These are phyloP conservation scores for Labroides dimidiatus DNA, from an alignment of 2,797 vertebrate species.

Conservation along the genomic window DNA sequence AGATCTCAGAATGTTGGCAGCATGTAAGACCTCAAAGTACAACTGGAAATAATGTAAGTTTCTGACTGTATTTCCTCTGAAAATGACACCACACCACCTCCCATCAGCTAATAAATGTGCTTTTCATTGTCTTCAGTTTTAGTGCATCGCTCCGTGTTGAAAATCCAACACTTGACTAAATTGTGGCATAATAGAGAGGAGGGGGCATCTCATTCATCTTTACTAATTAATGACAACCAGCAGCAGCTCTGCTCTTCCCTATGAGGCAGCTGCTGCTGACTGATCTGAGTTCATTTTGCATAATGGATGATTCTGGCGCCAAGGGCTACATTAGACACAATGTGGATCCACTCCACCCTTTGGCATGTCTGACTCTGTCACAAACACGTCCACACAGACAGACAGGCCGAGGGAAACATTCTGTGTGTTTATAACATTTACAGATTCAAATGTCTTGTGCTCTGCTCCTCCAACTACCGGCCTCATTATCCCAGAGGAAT, in stretches of 20 bases:
- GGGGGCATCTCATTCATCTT: slow-evolving; percentile 11
- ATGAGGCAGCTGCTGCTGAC: slow-evolving; percentile 17
- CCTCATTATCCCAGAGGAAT: slow-evolving; percentile 10
- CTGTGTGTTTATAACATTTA: slow-evolving; percentile 12
- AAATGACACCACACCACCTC: not conserved
- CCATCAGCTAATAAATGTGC: not conserved
- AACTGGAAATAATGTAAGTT: not conserved
- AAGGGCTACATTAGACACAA: slow-evolving; percentile 3
- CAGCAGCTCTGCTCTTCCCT: slow-evolving; percentile 28
- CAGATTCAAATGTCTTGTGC: not conserved
- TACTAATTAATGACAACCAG: slow-evolving; percentile 45
- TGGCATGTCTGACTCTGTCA: not conserved
- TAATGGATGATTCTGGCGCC: slow-evolving; percentile 32
- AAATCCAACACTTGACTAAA: slow-evolving; percentile 6
- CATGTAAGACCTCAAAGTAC: not conserved
- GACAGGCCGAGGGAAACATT: not conserved
- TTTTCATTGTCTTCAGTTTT: not conserved
- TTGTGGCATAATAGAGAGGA: slow-evolving; percentile 6
- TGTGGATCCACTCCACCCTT: slow-evolving; percentile 3
- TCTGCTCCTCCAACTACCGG: not conserved
- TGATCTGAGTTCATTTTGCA: slow-evolving; percentile 31
- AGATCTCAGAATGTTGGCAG: not conserved
- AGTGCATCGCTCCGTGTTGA: not conserved
- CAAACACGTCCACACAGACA: not conserved
- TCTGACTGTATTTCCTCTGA: not conserved